phyloP scores from a whole-genome alignment of 2,888 invertebrate species.

The Eumacrocentrus americanus region DNA sequence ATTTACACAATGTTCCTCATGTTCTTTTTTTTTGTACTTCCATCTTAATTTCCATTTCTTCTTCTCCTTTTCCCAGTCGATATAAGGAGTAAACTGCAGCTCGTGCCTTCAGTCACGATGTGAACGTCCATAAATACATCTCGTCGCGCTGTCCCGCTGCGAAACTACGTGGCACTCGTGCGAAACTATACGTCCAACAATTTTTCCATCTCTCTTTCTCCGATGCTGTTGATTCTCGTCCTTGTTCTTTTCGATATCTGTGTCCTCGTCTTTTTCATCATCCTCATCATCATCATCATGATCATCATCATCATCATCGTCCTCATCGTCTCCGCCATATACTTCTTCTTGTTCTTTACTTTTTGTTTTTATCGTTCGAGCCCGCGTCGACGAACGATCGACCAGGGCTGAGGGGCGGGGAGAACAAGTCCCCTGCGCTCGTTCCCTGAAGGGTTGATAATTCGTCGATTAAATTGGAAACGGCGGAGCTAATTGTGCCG shows the following conservation, averaged over 20 bases:
- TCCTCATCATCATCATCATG: not conserved
- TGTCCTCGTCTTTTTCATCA: constrained; percentile 3
- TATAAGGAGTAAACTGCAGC: constrained; percentile 4
- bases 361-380: not conserved
- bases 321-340: not conserved
- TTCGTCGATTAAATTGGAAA: constrained; percentile 61
- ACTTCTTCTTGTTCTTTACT: not conserved
- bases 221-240: not conserved
- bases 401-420: not conserved
- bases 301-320: not conserved
- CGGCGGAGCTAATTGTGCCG: constrained; percentile 57
- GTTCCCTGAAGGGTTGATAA: constrained; percentile 60
- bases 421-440: constrained; percentile 31
- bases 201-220: no score
- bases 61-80: not conserved
- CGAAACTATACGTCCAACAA: constrained; percentile 11
- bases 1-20: no score
- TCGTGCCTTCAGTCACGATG: constrained; percentile 18
- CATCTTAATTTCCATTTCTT: not conserved
- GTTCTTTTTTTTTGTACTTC: no score
- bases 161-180: constrained; percentile 21
- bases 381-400: not conserved
- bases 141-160: constrained; percentile 20
- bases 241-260: not conserved
- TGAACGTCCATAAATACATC: constrained; percentile 18